phyloP scores from a whole-genome alignment of 2,113 vertebrate species.

The Chionis minor region DNA sequence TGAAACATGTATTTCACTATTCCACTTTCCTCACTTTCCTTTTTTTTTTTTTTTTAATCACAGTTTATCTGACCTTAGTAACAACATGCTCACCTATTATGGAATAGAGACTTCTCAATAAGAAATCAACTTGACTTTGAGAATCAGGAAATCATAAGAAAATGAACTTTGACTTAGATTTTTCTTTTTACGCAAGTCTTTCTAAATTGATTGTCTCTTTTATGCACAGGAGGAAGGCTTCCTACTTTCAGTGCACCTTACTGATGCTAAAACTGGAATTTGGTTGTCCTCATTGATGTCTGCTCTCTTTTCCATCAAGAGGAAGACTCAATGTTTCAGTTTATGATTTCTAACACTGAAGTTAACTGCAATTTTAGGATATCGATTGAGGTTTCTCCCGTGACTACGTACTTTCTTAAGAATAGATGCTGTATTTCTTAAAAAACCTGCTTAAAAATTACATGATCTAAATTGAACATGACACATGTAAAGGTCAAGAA shows the following conservation, averaged over 20 bases:
- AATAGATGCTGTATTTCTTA: not conserved
- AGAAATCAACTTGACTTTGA: not conserved
- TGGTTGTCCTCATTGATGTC: not conserved
- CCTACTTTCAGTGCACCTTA: not conserved
- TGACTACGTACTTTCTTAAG: not conserved
- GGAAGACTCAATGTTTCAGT: not conserved
- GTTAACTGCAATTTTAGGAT: not conserved
- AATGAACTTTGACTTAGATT: not conserved
- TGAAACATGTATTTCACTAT: not conserved
- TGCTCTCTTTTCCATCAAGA: not conserved
- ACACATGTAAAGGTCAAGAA: not conserved
- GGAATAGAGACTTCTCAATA: not conserved
- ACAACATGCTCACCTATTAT: not conserved
- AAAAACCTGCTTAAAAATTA: not conserved
- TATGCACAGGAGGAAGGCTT: not conserved
- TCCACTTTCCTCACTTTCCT: not conserved
- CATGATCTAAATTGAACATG: not conserved
- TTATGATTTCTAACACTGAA: not conserved
- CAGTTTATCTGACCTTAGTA: not conserved
- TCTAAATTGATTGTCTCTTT: not conserved
- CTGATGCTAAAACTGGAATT: not conserved
- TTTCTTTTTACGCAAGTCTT: not conserved
- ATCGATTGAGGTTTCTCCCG: rapidly evolving
- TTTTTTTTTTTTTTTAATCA: not conserved
- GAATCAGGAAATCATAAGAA: not conserved